Evolutionary conservation across 92 coral and sea anemone genomes (phyloP), one percentile per base, ranked within the genome.

Genomic region (Phymanthus crucifer): DNA sequence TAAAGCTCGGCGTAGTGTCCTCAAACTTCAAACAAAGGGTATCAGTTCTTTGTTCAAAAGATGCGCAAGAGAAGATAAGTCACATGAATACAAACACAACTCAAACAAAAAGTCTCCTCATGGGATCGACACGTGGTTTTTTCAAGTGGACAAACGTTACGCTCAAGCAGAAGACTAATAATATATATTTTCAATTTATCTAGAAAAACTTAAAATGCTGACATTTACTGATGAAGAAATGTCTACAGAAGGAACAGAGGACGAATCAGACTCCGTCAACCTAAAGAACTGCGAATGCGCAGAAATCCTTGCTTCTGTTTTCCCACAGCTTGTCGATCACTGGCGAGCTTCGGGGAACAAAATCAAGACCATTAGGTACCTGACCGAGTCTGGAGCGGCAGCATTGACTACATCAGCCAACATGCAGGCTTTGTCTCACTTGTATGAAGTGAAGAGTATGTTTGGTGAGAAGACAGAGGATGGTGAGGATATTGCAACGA

Each of bases 291-390:
- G 99, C 71, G 87, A 89, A 58, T 96, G 99, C 61, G 98, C 99
- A 11, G 98, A 96, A 52, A 85, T 96, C 40, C 83, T 96, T 18
- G 97, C 99, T 1, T 93, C 98, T 3, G 94, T 93, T 47, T 96
- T 96, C 70, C 99, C 99, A 40, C 99, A 96, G 73, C 91, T 96
- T 48, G 99, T 96, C 27, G 90, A 89, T 17, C 99, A 96, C 78
- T 96, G 99, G 99, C 87, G 98, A n/a, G 97, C 99, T n/a, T 86
- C 98, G 3, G 98, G 98, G 24, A 96, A 96, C 70, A 96, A 84
- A 80, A 72, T 87, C 58, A 90, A 87, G 91, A 87, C 94, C 19
- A 48, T 86, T 64, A 88, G 97, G 11, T 96, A 96, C 40, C 61
- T 96, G 58, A 93, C 97, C 7, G 99, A 96, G 48, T 96, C 99